Evolutionary conservation across 2,888 invertebrate species (phyloP).

Genomic region (Hylaea fasciaria): DNA sequence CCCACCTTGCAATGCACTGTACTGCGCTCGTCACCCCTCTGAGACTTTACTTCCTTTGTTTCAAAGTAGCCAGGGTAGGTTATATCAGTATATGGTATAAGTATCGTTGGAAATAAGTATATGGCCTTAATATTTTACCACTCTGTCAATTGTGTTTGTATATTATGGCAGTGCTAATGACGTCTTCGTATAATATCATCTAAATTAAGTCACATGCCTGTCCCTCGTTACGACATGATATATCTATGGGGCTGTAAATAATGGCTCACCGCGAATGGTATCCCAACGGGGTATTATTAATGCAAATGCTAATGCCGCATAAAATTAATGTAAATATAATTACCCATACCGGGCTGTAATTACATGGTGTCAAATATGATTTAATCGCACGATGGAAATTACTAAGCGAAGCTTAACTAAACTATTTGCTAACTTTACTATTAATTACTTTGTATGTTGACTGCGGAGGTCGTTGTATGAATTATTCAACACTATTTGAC

Average conservation of each 20-base stretch:
- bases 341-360: constrained; percentile 53
- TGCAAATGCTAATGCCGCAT: constrained; percentile 54
- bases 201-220: background rate
- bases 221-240: constrained; percentile 14
- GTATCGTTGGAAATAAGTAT: too few species aligned
- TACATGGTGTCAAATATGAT: constrained; percentile 63
- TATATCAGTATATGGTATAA: too few species aligned
- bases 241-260: constrained; percentile 37
- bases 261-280: constrained; percentile 36
- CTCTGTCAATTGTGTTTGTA: too few species aligned
- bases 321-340: constrained; percentile 69
- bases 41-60: too few species aligned
- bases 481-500: constrained; percentile 3
- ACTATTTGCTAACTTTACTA: constrained; percentile 29
- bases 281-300: constrained; percentile 40
- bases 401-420: constrained; percentile 35
- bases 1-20: too few species aligned
- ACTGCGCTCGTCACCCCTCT: too few species aligned
- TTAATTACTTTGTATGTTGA: background rate
- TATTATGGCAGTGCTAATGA: too few species aligned
- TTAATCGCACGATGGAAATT: constrained; percentile 54
- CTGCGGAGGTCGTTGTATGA: constrained; percentile 13
- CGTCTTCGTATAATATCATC: too few species aligned
- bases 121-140: too few species aligned
- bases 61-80: too few species aligned